phyloP scores from a whole-genome alignment of 2,888 invertebrate genomes.

The Synergus japonicus region DNA sequence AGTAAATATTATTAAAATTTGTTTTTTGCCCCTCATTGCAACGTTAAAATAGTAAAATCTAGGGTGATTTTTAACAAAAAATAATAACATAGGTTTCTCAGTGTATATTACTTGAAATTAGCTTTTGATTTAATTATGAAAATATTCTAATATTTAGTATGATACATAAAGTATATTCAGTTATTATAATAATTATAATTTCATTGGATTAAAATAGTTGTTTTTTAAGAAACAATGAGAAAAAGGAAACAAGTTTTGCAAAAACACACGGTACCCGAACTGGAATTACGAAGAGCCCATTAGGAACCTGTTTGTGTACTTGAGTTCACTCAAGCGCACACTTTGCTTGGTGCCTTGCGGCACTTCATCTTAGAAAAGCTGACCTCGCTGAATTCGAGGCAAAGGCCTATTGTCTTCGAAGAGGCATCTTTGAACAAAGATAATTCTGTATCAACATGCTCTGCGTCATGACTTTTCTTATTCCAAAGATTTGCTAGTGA shows the following conservation, averaged over 20 bases:
- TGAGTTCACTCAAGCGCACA: conserved; percentile 56
- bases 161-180: no score
- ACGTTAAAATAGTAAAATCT: no score
- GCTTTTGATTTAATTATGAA: no score
- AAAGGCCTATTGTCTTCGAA: conserved; percentile 51
- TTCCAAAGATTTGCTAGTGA: neutral
- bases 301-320: conserved; percentile 64
- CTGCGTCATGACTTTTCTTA: conserved; percentile 6
- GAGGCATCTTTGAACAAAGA: conserved; percentile 46
- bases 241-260: conserved; percentile 1
- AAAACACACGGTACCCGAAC: neutral
- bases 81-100: no score
- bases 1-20: no score
- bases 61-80: no score
- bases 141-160: no score
- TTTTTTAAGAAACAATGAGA: neutral
- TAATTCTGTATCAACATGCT: conserved; percentile 52
- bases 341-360: conserved; percentile 55
- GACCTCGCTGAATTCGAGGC: conserved; percentile 58
- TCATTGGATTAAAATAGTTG: no score
- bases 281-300: conserved; percentile 55
- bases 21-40: no score
- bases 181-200: no score
- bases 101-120: no score
- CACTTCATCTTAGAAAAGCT: conserved; percentile 62